A percentile compares a stretch with the other conserved stretches of the same genome.
phyloP scores from a whole-genome alignment of 2,113 vertebrate species.

The Pelobates fuscus region DNA sequence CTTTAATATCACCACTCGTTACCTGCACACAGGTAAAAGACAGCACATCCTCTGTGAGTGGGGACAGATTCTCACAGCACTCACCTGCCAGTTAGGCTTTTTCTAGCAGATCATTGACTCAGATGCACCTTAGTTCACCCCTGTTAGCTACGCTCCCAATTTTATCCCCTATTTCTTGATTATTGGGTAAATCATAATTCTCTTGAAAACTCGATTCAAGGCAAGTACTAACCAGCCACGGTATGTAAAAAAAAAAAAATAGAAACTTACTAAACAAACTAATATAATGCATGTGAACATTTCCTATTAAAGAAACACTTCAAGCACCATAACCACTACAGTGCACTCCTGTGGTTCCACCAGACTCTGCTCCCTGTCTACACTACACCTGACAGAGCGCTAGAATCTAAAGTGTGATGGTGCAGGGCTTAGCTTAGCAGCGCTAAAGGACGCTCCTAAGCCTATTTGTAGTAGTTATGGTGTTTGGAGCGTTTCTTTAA shows the following conservation, averaged over 20 bases:
- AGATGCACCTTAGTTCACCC: constrained; percentile 41
- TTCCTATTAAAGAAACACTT: too few species aligned
- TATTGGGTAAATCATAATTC: neutral
- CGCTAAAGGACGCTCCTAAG: too few species aligned
- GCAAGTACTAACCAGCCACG: neutral
- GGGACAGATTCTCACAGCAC: neutral
- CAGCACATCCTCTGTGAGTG: neutral
- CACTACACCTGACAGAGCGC: too few species aligned
- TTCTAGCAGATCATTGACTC: neutral
- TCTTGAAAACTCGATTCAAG: neutral
- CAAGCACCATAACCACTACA: too few species aligned
- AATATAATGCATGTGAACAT: too few species aligned
- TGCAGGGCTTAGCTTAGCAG: too few species aligned
- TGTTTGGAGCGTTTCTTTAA: too few species aligned
- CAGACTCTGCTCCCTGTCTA: too few species aligned
- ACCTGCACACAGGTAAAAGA: constrained; percentile 20
- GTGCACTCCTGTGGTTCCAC: too few species aligned
- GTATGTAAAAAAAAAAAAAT: neutral
- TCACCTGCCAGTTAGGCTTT: constrained; percentile 30
- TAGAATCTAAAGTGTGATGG: too few species aligned
- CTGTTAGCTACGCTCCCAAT: neutral
- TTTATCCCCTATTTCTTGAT: neutral
- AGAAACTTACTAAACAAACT: too few species aligned
- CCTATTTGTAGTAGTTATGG: too few species aligned
- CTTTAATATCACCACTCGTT: constrained; percentile 15